These are phyloP conservation scores for Regulus satrapa DNA, from an alignment of 2,113 vertebrate genomes.

Conservation along the genomic window DNA sequence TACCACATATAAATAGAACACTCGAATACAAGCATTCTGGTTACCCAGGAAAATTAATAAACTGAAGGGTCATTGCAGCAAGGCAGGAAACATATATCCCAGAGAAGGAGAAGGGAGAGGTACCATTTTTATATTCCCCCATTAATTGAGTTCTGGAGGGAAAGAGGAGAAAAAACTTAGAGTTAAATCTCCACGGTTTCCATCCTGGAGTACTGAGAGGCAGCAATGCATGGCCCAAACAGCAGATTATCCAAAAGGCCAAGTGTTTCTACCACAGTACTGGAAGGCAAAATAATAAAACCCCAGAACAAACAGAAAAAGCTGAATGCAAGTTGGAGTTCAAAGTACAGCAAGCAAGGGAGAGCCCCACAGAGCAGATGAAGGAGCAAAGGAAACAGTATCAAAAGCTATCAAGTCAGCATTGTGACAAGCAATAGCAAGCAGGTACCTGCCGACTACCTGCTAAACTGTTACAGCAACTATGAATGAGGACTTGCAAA, in stretches of 20 bases:
- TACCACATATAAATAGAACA: no score
- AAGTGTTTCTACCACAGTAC: neutral
- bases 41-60: neutral
- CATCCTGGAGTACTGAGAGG: neutral
- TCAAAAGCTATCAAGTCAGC: neutral
- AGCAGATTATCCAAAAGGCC: neutral
- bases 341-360: neutral
- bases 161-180: neutral
- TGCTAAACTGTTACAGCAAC: neutral
- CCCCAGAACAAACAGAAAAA: neutral
- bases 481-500: neutral
- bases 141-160: neutral
- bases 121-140: neutral
- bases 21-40: neutral
- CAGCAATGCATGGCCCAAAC: neutral
- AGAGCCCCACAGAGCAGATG: rapidly evolving
- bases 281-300: neutral
- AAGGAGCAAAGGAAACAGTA: neutral
- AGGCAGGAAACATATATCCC: neutral
- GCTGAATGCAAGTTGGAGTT: neutral
- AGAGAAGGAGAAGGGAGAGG: neutral
- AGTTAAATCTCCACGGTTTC: neutral
- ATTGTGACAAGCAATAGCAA: neutral
- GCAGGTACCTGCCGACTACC: neutral
- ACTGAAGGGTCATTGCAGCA: neutral